A percentile compares a stretch with the other conserved stretches of the same genome.
Conservation (phyloP, 2,888 invertebrate species). For the Andricus curvator region DNA sequence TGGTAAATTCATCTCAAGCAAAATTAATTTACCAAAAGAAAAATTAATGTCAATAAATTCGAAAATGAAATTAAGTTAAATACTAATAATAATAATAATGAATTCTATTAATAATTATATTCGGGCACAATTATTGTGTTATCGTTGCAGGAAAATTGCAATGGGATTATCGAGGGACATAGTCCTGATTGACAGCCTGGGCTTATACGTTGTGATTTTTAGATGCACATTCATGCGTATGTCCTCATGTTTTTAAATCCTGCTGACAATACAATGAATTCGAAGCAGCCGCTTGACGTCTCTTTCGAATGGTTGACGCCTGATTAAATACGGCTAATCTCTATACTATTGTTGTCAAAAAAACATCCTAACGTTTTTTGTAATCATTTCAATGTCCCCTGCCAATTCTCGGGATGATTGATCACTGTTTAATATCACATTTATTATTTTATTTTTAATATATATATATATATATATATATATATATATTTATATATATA, state of each 20-base stretch:
- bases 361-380: not conserved
- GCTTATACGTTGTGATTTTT: constrained; percentile 43
- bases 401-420: not conserved
- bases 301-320: constrained; percentile 41
- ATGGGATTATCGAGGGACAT: not conserved
- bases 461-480: too few relatives aligned
- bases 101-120: not conserved
- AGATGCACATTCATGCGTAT: constrained; percentile 41
- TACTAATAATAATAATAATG: not conserved
- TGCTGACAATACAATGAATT: constrained; percentile 49
- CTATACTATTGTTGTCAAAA: constrained; percentile 47
- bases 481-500: too few relatives aligned
- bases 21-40: too few relatives aligned
- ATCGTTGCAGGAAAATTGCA: not conserved
- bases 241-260: constrained; percentile 12
- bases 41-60: too few relatives aligned
- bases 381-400: not conserved
- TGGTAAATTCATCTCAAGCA: too few relatives aligned
- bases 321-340: constrained; percentile 56
- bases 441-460: too few relatives aligned
- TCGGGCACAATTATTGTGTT: not conserved
- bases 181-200: constrained; percentile 1
- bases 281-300: constrained; percentile 50
- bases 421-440: not conserved
- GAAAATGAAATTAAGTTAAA: too few relatives aligned